Conservation (phyloP, 2,888 invertebrate genomes). For the Plemyria rubiginata region DNA sequence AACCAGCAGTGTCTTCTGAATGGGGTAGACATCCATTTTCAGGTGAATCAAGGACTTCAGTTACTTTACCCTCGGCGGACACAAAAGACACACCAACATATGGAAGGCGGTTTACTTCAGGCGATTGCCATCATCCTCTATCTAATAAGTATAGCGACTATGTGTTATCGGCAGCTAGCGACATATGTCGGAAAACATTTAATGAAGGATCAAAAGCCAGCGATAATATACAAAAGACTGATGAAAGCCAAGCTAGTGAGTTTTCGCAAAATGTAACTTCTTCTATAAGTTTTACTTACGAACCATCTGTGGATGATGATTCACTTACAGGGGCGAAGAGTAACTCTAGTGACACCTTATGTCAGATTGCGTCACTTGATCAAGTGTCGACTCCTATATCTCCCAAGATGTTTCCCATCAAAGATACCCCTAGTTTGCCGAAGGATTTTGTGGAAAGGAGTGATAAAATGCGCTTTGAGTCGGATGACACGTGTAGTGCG, state of each 20-base stretch:
- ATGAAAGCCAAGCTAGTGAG: slow-evolving; percentile 81
- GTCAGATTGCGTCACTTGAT: slow-evolving; percentile 82
- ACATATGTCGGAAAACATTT: slow-evolving; percentile 71
- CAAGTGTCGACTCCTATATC: slow-evolving; percentile 83
- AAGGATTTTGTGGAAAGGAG: slow-evolving; percentile 70
- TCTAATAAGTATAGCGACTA: slow-evolving; percentile 77
- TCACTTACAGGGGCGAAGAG: slow-evolving; percentile 77
- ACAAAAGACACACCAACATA: slow-evolving; percentile 65
- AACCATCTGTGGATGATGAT: slow-evolving; percentile 78
- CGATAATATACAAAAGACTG: slow-evolving; percentile 75
- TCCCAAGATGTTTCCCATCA: slow-evolving; percentile 79
- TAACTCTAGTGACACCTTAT: slow-evolving; percentile 82
- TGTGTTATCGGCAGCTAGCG: slow-evolving; percentile 71
- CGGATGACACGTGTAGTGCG: slow-evolving; percentile 80
- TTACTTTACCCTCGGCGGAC: slow-evolving; percentile 67
- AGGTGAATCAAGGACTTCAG: slow-evolving; percentile 69
- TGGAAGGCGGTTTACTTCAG: slow-evolving; percentile 64
- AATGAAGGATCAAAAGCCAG: slow-evolving; percentile 72
- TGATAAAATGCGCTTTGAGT: slow-evolving; percentile 70
- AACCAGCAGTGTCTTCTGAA: slow-evolving; percentile 53
- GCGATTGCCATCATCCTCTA: slow-evolving; percentile 69
- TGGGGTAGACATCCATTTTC: slow-evolving; percentile 72
- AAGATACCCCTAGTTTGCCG: slow-evolving; percentile 67
- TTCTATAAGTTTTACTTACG: slow-evolving; percentile 82
- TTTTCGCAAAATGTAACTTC: slow-evolving; percentile 81